phyloP scores from a whole-genome alignment of 2,888 invertebrate genomes.

The Parnassius smintheus region DNA sequence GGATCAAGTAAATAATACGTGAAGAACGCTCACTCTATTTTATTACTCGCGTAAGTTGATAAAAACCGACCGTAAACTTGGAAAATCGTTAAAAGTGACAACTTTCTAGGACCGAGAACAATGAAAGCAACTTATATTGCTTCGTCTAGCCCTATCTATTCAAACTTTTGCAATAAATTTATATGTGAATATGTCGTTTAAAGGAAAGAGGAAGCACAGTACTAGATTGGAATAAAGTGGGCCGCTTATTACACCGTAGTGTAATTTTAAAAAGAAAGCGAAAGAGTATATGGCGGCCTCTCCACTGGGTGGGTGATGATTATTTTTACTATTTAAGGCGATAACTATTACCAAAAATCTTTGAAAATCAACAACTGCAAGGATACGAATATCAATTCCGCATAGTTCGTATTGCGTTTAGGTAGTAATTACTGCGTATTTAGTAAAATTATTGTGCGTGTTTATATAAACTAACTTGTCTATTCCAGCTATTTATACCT shows the following conservation, averaged over 20 bases:
- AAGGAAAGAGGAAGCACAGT: conserved; percentile 42
- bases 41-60: conserved; percentile 15
- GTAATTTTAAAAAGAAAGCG: background rate
- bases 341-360: too few relatives aligned
- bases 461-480: too few relatives aligned
- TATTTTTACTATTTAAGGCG: too few relatives aligned
- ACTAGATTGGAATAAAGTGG: conserved; percentile 43
- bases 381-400: too few relatives aligned
- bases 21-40: conserved; percentile 9
- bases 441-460: too few relatives aligned
- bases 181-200: conserved; percentile 73
- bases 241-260: conserved; percentile 35
- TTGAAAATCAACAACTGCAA: too few relatives aligned
- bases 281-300: too few relatives aligned
- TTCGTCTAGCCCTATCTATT: conserved; percentile 58
- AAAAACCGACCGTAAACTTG: background rate
- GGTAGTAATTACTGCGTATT: too few relatives aligned
- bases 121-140: conserved; percentile 59
- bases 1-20: conserved; percentile 16
- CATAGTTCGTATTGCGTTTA: too few relatives aligned
- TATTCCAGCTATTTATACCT: too few relatives aligned
- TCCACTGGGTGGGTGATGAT: too few relatives aligned
- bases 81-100: conserved; percentile 41
- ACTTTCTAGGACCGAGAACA: conserved; percentile 53
- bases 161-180: conserved; percentile 69